These are phyloP conservation scores for Pluvianellus socialis DNA, from an alignment of 2,113 vertebrate genomes.

Conservation along the genomic window DNA sequence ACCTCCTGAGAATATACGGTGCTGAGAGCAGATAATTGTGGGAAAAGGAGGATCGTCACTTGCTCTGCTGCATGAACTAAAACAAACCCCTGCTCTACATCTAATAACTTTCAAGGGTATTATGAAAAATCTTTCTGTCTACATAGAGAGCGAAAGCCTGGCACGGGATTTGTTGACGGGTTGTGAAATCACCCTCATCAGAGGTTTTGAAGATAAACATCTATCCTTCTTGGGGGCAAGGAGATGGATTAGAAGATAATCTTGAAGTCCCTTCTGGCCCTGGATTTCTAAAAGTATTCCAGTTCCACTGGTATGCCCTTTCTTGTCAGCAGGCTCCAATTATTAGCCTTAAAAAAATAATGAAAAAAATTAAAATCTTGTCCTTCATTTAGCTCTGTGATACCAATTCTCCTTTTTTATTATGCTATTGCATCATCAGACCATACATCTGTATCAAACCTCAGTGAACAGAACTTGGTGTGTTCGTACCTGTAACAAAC, in stretches of 20 bases:
- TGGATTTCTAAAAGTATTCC: constrained; percentile 4
- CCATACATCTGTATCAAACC: background rate
- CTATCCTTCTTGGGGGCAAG: constrained; percentile 9
- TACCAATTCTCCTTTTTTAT: background rate
- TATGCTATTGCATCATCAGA: background rate
- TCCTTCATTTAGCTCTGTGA: background rate
- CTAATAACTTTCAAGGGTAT: background rate
- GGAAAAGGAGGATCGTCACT: background rate
- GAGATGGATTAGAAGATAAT: background rate
- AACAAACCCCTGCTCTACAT: background rate
- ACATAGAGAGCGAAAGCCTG: background rate
- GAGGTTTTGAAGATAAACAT: constrained; percentile 26
- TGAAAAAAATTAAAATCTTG: background rate
- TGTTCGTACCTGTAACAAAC: background rate
- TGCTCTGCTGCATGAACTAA: background rate
- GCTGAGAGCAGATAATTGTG: background rate
- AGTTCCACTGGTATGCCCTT: background rate
- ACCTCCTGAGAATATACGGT: background rate
- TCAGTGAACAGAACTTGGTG: background rate
- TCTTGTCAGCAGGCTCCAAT: background rate
- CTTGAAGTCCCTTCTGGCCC: background rate
- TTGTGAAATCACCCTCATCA: background rate
- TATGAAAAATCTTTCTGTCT: background rate
- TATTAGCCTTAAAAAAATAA: background rate
- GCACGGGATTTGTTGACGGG: background rate